A percentile compares a stretch with the other conserved stretches of the same genome.
These are phyloP conservation scores for Phania funesta DNA, from an alignment of 2,888 invertebrate species.

Conservation along the genomic window DNA sequence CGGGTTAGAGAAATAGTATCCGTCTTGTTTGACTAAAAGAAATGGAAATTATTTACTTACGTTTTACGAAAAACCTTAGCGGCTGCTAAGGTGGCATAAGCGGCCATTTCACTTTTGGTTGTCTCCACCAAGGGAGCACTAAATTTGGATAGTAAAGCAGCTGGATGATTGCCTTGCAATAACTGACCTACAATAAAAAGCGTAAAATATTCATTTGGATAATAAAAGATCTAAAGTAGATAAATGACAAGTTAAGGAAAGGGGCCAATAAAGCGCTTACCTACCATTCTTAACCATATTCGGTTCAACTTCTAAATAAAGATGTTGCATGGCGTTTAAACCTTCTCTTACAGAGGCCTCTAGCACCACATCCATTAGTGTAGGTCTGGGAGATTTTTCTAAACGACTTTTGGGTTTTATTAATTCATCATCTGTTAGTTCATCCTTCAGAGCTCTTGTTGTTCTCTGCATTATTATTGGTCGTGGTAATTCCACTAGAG, in stretches of 20 bases:
- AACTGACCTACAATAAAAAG: conserved; percentile 74
- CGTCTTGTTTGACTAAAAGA: conserved; percentile 1
- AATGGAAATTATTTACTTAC: conserved; percentile 73
- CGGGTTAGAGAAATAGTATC: conserved; percentile 12
- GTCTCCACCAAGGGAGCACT: conserved; percentile 77
- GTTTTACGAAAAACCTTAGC: conserved; percentile 79
- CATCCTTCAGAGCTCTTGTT: conserved; percentile 5
- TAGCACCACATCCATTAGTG: conserved; percentile 77
- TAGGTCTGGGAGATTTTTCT: conserved; percentile 73
- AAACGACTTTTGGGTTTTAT: conserved; percentile 9
- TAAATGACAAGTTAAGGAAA: no score
- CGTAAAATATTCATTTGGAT: not conserved
- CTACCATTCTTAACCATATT: conserved; percentile 78
- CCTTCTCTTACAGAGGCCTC: conserved; percentile 79
- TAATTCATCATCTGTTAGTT: not conserved
- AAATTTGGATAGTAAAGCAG: conserved; percentile 78
- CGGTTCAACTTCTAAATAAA: conserved; percentile 79
- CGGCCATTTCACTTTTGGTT: conserved; percentile 77
- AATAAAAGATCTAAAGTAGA: not conserved
- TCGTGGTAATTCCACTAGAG: conserved; percentile 72
- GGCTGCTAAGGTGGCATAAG: conserved; percentile 79
- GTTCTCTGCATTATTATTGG: conserved; percentile 68
- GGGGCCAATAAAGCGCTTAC: conserved; percentile 57
- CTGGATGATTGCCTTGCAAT: conserved; percentile 79
- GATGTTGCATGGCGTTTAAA: conserved; percentile 77